Conservation (phyloP, 2,888 invertebrate species). For the Cheilosia vulpina region DNA sequence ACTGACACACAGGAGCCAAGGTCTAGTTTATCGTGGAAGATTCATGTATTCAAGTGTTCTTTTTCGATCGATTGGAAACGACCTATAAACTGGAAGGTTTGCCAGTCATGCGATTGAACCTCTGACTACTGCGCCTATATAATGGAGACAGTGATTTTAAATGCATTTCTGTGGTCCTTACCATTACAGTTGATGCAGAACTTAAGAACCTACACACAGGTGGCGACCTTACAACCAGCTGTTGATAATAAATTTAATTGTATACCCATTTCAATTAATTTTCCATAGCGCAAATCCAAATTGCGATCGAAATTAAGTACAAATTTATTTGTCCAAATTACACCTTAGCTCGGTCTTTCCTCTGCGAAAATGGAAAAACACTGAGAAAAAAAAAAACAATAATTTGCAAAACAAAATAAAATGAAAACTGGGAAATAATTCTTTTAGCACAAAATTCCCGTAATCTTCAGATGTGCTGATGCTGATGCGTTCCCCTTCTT, state of each 20-base stretch:
- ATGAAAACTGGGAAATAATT: slow-evolving; percentile 67
- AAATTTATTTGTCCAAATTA: slow-evolving; percentile 74
- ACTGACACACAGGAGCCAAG: too few relatives aligned
- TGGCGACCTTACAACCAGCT: background rate
- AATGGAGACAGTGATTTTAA: too few relatives aligned
- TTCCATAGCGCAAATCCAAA: slow-evolving; percentile 35
- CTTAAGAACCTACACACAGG: background rate
- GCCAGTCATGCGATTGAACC: too few relatives aligned
- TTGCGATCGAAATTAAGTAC: slow-evolving; percentile 58
- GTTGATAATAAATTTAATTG: slow-evolving; percentile 57
- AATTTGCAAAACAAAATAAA: slow-evolving; percentile 51
- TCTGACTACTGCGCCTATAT: too few relatives aligned
- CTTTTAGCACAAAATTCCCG: slow-evolving; percentile 73
- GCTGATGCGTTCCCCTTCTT: slow-evolving; percentile 43
- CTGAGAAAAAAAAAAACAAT: slow-evolving; percentile 45
- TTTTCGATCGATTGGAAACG: too few relatives aligned
- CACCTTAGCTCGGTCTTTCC: slow-evolving; percentile 36
- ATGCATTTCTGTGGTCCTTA: too few relatives aligned
- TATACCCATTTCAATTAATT: slow-evolving; percentile 65
- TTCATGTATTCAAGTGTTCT: too few relatives aligned
- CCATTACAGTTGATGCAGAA: too few relatives aligned
- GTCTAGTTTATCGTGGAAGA: too few relatives aligned
- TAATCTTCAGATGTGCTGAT: slow-evolving; percentile 63
- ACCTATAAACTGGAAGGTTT: too few relatives aligned
- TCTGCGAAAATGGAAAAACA: slow-evolving; percentile 40